phyloP scores from a whole-genome alignment of 53 echinoderm and acorn worm genomes.

The Glandiceps talaboti region DNA sequence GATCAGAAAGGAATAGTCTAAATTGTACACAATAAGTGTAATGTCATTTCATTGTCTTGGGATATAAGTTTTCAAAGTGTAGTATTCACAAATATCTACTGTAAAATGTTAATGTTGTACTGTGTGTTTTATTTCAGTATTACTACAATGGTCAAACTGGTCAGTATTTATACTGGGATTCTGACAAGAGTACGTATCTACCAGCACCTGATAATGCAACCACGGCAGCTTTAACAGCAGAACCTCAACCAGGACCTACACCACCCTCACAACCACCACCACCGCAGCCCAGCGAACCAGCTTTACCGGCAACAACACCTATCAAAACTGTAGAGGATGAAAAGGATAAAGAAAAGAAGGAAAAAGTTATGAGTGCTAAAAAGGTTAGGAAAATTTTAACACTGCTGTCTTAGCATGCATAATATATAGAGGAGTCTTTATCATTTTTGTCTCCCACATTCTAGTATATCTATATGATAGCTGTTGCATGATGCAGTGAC shows the following conservation, averaged over 20 bases:
- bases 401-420: too few relatives aligned
- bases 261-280: background rate
- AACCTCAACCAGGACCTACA: slow-evolving; percentile 7
- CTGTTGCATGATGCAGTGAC: too few relatives aligned
- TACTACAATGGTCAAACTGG: slow-evolving; percentile 75
- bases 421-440: too few relatives aligned
- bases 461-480: too few relatives aligned
- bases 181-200: slow-evolving; percentile 17
- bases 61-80: too few relatives aligned
- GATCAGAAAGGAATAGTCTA: too few relatives aligned
- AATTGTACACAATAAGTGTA: too few relatives aligned
- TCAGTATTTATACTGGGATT: slow-evolving; percentile 92
- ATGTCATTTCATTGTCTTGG: too few relatives aligned
- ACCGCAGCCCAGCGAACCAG: slow-evolving; percentile 11
- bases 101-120: too few relatives aligned
- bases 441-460: too few relatives aligned
- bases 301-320: slow-evolving; percentile 9
- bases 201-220: slow-evolving; percentile 10
- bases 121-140: slow-evolving; percentile 31
- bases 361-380: slow-evolving; percentile 73
- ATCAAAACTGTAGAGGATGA: background rate
- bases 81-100: too few relatives aligned
- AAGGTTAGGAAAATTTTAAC: slow-evolving; percentile 62
- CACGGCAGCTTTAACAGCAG: slow-evolving; percentile 3
- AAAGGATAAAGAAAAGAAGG: slow-evolving; percentile 37